phyloP scores from a whole-genome alignment of 2,797 vertebrate species.

The Tapirus indicus region DNA sequence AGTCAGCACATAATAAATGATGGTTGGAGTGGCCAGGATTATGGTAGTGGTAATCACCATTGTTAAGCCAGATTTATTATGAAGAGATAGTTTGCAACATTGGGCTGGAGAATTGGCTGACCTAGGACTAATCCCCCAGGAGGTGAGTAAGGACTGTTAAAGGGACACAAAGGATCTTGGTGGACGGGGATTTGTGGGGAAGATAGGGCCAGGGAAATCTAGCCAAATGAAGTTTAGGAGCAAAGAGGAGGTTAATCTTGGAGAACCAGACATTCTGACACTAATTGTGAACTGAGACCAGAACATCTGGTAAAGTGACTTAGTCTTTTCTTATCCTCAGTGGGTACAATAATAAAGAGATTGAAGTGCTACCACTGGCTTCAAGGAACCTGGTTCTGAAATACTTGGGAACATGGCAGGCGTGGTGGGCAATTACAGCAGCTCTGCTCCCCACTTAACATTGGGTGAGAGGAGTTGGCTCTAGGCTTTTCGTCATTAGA shows the following conservation, averaged over 20 bases:
- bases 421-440: background rate
- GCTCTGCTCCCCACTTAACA: background rate
- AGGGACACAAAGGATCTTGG: background rate
- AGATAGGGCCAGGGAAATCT: background rate
- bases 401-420: background rate
- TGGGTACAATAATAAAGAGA: background rate
- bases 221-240: background rate
- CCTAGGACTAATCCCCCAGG: too few relatives aligned
- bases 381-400: background rate
- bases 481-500: background rate
- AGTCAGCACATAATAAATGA: background rate
- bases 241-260: background rate
- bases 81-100: background rate
- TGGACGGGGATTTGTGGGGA: background rate
- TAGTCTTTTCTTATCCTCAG: background rate
- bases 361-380: background rate
- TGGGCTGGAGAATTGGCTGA: background rate
- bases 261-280: background rate
- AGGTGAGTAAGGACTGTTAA: background rate
- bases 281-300: background rate
- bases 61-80: background rate
- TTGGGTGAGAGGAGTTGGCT: rapidly evolving
- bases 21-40: background rate
- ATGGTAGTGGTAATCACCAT: too few relatives aligned
- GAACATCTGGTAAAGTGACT: background rate